phyloP scores from a whole-genome alignment of 2,113 vertebrate species.

The Leuciscus idus region DNA sequence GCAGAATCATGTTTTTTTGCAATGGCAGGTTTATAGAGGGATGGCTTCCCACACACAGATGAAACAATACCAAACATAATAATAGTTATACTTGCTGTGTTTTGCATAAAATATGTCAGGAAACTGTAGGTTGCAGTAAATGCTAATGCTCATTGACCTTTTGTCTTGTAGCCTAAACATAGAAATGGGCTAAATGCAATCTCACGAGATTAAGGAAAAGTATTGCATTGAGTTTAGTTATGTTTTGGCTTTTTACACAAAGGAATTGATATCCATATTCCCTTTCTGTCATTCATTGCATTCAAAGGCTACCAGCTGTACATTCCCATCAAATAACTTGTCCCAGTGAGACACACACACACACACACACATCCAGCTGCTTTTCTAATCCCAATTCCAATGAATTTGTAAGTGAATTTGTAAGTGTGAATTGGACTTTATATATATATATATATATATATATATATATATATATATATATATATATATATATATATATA shows the following conservation, averaged over 20 bases:
- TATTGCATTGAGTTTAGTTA: background rate
- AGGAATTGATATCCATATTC: background rate
- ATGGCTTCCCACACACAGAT: background rate
- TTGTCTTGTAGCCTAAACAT: background rate
- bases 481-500: too few species aligned
- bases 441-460: too few species aligned
- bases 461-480: too few species aligned
- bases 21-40: background rate
- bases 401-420: too few species aligned
- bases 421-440: too few species aligned
- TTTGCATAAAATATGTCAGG: background rate
- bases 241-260: conserved; percentile 2
- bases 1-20: background rate
- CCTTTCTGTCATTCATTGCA: background rate
- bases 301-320: background rate
- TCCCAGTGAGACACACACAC: background rate
- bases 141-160: background rate
- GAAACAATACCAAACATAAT: conserved; percentile 10
- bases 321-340: conserved; percentile 65
- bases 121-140: background rate
- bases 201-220: background rate
- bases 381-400: too few species aligned
- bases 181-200: background rate
- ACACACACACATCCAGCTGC: too few species aligned
- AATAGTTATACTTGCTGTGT: background rate